Evolutionary conservation across 2,113 vertebrate genomes (phyloP), one percentile per base, ranked within the genome.

Genomic region (Coregonus clupeaformis): DNA sequence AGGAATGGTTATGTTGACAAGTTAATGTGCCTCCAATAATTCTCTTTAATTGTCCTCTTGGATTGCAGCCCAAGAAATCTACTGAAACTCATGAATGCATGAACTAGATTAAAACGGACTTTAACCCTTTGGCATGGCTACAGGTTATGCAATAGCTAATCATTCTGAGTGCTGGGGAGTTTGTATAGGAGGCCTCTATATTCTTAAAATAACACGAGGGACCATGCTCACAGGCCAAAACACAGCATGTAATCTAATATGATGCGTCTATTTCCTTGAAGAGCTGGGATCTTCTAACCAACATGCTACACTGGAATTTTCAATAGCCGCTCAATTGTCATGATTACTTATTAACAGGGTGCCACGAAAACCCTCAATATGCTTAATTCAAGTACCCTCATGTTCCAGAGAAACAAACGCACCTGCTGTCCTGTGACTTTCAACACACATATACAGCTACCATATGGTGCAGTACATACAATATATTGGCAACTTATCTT

Each of bases 41-140:
- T 91, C 83, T 85, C 85, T 84, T 88, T 90, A 92, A 92, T 91
- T 88, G 88, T 87, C 77, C 81, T 92, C 88, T 82, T 92, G 91
- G 92, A 92, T 73, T 76, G 18, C 6, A 79, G 88, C 90, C 91
- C 82, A 84, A 89, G 63, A 52, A 84, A 72, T 30, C 59, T 45
- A 72, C 67, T 22, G 80, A 82, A 89, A 81, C 84, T 73, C 80
- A 80, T 87, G 85, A 89, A 90, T 81, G 88, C 79, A 72, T 79
- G 72, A 89, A 91, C 85, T 85, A 88, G 83, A 90, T 11, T 42
- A 89, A 89, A 90, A 89, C 86, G 75, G 72, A 81, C 78, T 91
- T 89, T 86, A 91, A 89, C 88, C 81, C 87, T 85, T 86, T 89
- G 85, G 80, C 84, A 85, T 32, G 0, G 29, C 25, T 86, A 86